These are phyloP conservation scores for Parauchenoglanis ngamensis DNA, from an alignment of 2,797 vertebrate species.

Conservation along the genomic window DNA sequence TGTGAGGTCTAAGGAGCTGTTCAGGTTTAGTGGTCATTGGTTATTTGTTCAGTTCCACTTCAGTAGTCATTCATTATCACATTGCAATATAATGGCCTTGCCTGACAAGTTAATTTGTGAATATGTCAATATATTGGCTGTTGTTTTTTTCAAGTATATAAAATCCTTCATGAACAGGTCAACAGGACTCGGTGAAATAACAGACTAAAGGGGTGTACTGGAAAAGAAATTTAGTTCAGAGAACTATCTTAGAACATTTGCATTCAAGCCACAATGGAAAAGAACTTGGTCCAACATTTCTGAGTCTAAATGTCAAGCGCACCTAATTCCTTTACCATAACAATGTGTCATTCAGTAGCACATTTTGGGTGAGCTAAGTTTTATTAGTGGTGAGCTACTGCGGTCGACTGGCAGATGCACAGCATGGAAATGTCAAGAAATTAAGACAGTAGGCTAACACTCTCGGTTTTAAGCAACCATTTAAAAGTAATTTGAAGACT, in stretches of 20 bases:
- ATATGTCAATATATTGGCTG: background rate
- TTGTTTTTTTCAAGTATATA: background rate
- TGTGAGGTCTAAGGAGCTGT: slow-evolving; percentile 24
- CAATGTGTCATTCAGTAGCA: slow-evolving; percentile 35
- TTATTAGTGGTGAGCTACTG: slow-evolving; percentile 39
- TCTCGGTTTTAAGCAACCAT: slow-evolving; percentile 22
- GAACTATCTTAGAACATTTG: background rate
- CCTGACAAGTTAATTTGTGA: background rate
- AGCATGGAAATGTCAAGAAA: slow-evolving; percentile 42
- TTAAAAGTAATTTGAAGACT: slow-evolving; percentile 31
- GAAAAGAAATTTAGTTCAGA: background rate
- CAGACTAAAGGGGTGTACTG: background rate
- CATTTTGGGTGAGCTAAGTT: slow-evolving; percentile 25
- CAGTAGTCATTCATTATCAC: slow-evolving; percentile 32
- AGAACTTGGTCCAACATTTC: slow-evolving; percentile 7
- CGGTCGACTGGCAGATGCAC: slow-evolving; percentile 28
- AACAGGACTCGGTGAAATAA: background rate
- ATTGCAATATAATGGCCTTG: background rate
- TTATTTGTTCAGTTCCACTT: slow-evolving; percentile 36
- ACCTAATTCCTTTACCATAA: slow-evolving; percentile 35
- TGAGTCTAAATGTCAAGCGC: slow-evolving; percentile 30
- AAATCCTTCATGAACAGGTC: background rate
- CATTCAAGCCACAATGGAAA: slow-evolving; percentile 29
- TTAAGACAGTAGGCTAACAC: slow-evolving; percentile 38
- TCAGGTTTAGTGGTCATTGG: slow-evolving; percentile 15